Evolutionary conservation across 2,797 vertebrate species (phyloP).

Genomic region (Masticophis lateralis): DNA sequence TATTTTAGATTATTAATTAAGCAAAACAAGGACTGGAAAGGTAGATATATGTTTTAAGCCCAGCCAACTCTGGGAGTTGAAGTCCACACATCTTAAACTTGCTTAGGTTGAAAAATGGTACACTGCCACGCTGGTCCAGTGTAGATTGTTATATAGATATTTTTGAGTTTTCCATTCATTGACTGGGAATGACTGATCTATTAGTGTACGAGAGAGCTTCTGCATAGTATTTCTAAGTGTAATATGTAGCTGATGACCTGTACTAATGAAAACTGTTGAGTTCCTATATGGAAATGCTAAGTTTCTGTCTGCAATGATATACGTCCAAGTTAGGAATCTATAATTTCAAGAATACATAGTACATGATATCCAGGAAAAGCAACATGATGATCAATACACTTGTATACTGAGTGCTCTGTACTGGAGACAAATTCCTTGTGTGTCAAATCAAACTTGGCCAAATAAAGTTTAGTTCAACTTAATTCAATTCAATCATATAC

Average conservation of each 20-base stretch:
- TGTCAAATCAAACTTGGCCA: neutral
- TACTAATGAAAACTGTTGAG: neutral
- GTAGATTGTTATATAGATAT: neutral
- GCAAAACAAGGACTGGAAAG: neutral
- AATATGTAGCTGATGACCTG: neutral
- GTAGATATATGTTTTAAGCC: neutral
- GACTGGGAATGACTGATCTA: neutral
- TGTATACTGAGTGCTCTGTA: neutral
- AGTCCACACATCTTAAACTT: neutral
- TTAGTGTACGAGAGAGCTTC: neutral
- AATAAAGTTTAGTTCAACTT: neutral
- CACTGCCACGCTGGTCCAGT: neutral
- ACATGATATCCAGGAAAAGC: neutral
- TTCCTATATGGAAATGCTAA: neutral
- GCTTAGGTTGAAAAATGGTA: neutral
- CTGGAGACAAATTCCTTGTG: neutral
- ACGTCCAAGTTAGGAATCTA: neutral
- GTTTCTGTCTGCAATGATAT: neutral
- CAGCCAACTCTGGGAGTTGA: neutral
- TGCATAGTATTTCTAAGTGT: neutral
- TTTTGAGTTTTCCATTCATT: neutral
- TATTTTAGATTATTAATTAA: neutral
- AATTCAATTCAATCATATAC: neutral
- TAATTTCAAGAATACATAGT: neutral
- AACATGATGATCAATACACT: neutral